phyloP scores from a whole-genome alignment of 37 sponge, comb jelly and placozoan species.

The Petrosia ficiformis region DNA sequence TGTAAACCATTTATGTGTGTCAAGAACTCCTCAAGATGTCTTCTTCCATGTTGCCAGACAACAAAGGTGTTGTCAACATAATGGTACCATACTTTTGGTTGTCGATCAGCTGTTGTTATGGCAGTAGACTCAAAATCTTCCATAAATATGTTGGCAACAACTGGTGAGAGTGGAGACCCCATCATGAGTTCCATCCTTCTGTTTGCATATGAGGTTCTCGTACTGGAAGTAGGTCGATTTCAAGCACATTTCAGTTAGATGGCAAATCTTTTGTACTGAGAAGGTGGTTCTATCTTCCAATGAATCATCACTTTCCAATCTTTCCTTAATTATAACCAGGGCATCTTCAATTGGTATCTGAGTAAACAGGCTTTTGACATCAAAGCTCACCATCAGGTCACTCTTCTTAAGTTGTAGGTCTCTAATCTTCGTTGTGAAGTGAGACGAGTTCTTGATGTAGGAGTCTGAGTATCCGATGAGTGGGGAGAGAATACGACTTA shows the following conservation, averaged over 20 bases:
- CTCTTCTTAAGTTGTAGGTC: too few relatives aligned
- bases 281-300: not conserved
- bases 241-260: not conserved
- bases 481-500: slow-evolving; percentile 6
- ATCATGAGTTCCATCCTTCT: not conserved
- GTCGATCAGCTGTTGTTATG: not conserved
- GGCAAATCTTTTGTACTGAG: not conserved
- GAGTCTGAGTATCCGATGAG: slow-evolving; percentile 11
- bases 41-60: too few relatives aligned
- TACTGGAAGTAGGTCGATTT: not conserved
- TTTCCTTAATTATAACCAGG: not conserved
- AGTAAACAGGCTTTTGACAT: too few relatives aligned
- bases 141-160: not conserved
- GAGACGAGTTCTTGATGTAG: not conserved
- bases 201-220: not conserved
- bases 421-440: too few relatives aligned
- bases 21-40: not conserved
- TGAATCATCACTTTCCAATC: not conserved
- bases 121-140: too few relatives aligned
- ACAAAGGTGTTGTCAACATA: not conserved
- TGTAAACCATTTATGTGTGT: not conserved
- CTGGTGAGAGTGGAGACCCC: not conserved
- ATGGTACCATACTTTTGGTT: not conserved
- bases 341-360: not conserved
- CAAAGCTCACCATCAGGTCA: too few relatives aligned